Evolutionary conservation across 2,888 invertebrate genomes (phyloP).

Genomic region (Choreutis nemorana): DNA sequence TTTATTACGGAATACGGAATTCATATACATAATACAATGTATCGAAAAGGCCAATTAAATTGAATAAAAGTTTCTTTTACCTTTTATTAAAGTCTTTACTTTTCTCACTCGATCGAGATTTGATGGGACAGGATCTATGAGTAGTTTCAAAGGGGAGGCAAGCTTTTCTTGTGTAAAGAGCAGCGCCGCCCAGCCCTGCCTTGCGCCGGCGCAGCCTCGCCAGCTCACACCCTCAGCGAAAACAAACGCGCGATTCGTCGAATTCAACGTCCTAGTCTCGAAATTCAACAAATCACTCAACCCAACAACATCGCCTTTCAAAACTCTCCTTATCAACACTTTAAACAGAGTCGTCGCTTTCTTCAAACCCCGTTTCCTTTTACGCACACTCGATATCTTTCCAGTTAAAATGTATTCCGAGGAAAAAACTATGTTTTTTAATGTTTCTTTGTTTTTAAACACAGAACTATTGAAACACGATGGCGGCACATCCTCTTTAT

Average conservation of each 20-base stretch:
- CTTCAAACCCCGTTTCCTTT: conserved; percentile 26
- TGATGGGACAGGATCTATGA: conserved; percentile 51
- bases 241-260: conserved; percentile 46
- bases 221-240: conserved; percentile 36
- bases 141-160: conserved; percentile 36
- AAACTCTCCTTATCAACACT: conserved; percentile 51
- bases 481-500: conserved; percentile 34
- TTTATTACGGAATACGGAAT: too few species aligned
- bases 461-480: conserved; percentile 45
- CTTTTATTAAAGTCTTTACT: conserved; percentile 54
- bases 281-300: conserved; percentile 55
- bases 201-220: conserved; percentile 23
- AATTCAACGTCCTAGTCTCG: conserved; percentile 45
- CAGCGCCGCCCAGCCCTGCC: conserved; percentile 39
- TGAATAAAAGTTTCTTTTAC: conserved; percentile 28
- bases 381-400: conserved; percentile 50
- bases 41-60: too few species aligned
- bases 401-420: conserved; percentile 60
- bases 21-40: too few species aligned
- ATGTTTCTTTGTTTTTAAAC: conserved; percentile 47
- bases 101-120: conserved; percentile 45
- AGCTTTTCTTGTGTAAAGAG: conserved; percentile 36
- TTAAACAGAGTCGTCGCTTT: conserved; percentile 44
- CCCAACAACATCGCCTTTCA: conserved; percentile 50
- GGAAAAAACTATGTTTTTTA: conserved; percentile 39